phyloP scores from a whole-genome alignment of 2,113 vertebrate genomes.

The Elephas maximus region DNA sequence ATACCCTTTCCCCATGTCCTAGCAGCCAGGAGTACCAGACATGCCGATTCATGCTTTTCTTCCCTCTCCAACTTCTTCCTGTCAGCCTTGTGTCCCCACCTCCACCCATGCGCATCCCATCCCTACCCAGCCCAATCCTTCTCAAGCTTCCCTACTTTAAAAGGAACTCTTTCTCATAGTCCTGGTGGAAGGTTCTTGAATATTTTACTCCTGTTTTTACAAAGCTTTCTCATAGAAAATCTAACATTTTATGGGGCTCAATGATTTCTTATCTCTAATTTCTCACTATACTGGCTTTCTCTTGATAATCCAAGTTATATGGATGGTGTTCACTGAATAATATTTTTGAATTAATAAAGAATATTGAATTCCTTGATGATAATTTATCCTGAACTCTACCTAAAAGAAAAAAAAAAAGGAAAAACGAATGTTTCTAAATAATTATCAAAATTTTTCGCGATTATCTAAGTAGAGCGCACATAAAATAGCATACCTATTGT shows the following conservation, averaged over 20 bases:
- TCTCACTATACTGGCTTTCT: neutral
- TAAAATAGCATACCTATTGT: neutral
- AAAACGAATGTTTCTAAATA: neutral
- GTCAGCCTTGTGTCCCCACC: neutral
- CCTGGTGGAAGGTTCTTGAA: neutral
- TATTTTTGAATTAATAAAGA: neutral
- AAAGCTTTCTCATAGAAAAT: neutral
- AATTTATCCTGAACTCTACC: neutral
- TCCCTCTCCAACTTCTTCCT: neutral
- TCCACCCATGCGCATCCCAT: neutral
- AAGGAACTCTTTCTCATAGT: neutral
- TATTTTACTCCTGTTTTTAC: neutral
- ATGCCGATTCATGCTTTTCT: neutral
- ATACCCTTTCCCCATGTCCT: neutral
- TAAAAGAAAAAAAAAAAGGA: neutral
- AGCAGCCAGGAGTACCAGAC: neutral
- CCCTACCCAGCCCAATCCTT: neutral
- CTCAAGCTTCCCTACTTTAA: neutral
- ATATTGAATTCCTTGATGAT: neutral
- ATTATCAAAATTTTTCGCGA: neutral
- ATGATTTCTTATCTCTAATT: neutral
- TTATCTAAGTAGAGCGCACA: neutral
- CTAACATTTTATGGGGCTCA: neutral
- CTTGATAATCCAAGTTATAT: neutral
- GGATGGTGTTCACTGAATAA: neutral